Evolutionary conservation across 2,888 invertebrate species (phyloP).

Genomic region (Lysandra bellargus): DNA sequence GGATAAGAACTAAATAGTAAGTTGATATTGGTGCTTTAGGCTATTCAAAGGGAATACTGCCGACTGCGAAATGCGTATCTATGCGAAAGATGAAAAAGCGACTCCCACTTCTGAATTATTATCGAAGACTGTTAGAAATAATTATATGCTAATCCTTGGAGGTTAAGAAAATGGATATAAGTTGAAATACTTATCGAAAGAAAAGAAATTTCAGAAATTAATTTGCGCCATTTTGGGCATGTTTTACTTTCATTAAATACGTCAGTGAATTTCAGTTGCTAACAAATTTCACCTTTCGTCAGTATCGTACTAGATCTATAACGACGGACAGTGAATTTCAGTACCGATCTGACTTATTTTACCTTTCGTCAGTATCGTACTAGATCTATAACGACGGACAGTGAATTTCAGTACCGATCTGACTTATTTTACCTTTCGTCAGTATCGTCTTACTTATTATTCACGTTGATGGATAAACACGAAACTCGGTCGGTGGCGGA

Average conservation of each 20-base stretch:
- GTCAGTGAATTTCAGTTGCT: not conserved
- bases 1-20: not conserved
- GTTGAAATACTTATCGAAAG: not conserved
- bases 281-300: not conserved
- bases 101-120: not conserved
- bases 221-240: no score
- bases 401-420: not conserved
- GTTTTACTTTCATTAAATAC: not conserved
- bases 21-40: not conserved
- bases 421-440: not conserved
- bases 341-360: not conserved
- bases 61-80: not conserved
- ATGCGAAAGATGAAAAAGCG: not conserved
- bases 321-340: not conserved
- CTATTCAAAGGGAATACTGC: not conserved
- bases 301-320: not conserved
- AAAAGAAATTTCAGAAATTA: no score
- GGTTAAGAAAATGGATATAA: no score
- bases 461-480: slow-evolving; percentile 4
- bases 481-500: not conserved
- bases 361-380: not conserved
- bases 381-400: not conserved
- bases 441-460: slow-evolving; percentile 6
- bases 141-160: no score
- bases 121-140: no score